These are phyloP conservation scores for Ophion costatus DNA, from an alignment of 2,888 invertebrate genomes.

Conservation along the genomic window DNA sequence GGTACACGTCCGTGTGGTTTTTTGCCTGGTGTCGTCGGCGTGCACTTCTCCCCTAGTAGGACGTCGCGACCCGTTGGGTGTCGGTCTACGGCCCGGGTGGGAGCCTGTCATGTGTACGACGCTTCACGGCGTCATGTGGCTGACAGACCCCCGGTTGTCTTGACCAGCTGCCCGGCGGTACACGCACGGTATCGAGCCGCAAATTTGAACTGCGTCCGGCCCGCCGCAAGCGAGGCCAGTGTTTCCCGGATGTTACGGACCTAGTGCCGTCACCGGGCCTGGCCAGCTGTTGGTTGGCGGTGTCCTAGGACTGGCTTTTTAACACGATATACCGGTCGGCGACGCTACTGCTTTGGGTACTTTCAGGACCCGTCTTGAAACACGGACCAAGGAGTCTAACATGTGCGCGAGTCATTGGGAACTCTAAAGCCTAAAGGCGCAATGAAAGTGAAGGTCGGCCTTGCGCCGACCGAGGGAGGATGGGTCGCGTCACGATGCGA, in stretches of 20 bases:
- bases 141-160: constrained; percentile 77
- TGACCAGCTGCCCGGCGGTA: constrained; percentile 76
- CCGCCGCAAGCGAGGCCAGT: neutral
- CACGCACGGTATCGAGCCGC: constrained; percentile 64
- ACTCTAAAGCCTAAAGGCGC: too few species aligned
- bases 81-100: constrained; percentile 82
- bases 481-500: too few species aligned
- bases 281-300: constrained; percentile 69
- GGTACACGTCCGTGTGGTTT: constrained; percentile 51
- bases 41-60: constrained; percentile 83
- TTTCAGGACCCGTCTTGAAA: constrained; percentile 90
- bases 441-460: too few species aligned
- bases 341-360: constrained; percentile 81
- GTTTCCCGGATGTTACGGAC: neutral
- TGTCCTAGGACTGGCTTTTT: constrained; percentile 73
- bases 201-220: neutral
- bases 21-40: constrained; percentile 61
- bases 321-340: constrained; percentile 77
- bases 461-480: too few species aligned
- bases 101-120: constrained; percentile 72
- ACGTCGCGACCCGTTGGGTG: constrained; percentile 85
- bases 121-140: constrained; percentile 63
- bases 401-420: too few species aligned
- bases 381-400: constrained; percentile 91
- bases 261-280: constrained; percentile 58